Conservation (phyloP, 2,797 vertebrate genomes). For the Dipus sagitta region DNA sequence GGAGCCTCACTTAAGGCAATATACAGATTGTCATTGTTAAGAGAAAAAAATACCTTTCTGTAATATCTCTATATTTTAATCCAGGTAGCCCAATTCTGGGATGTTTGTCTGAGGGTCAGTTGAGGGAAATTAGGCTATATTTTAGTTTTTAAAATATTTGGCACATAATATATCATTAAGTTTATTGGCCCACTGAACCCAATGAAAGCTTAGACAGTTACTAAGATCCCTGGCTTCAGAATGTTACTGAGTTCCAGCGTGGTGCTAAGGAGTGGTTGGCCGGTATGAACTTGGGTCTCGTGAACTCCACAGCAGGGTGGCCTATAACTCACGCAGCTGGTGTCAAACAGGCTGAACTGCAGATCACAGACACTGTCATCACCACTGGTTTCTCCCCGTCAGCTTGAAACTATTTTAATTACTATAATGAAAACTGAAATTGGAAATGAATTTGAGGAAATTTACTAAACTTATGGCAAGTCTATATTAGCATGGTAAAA, state of each 20-base stretch:
- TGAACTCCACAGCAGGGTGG: no score
- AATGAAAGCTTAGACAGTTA: slow-evolving; percentile 19
- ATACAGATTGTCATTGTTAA: neutral
- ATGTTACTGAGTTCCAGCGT: neutral
- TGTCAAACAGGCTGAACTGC: neutral
- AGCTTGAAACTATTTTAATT: slow-evolving; percentile 32
- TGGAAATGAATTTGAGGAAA: slow-evolving; percentile 29
- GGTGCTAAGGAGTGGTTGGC: neutral
- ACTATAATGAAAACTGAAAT: slow-evolving; percentile 25
- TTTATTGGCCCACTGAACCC: neutral
- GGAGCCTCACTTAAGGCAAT: neutral
- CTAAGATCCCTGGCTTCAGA: neutral
- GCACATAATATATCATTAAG: neutral
- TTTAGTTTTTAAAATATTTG: slow-evolving; percentile 39
- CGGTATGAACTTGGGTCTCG: neutral
- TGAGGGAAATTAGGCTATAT: neutral
- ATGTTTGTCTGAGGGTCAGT: neutral
- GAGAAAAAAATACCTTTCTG: slow-evolving; percentile 29
- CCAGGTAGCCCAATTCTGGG: neutral
- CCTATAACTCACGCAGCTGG: neutral
- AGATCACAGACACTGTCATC: neutral
- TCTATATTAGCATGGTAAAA: neutral
- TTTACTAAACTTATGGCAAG: neutral
- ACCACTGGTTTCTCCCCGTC: neutral
- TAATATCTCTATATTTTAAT: slow-evolving; percentile 42